Evolutionary conservation across 2,888 invertebrate genomes (phyloP).

Genomic region (Cecidostiba fungosa): DNA sequence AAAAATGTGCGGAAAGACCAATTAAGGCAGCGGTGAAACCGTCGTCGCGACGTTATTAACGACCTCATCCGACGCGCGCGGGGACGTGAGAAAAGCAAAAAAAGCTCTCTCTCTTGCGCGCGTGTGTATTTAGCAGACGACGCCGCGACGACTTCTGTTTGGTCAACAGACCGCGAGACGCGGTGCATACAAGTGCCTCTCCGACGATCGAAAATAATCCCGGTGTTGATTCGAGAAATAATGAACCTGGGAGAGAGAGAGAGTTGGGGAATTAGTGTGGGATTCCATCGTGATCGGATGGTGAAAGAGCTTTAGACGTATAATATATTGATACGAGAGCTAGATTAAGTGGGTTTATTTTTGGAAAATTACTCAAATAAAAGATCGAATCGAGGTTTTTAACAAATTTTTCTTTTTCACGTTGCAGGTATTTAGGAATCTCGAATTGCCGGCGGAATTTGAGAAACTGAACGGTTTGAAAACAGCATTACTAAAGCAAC

Average conservation of each 20-base stretch:
- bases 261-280: neutral
- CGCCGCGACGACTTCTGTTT: neutral
- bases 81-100: slow-evolving; percentile 6
- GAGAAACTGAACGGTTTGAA: slow-evolving; percentile 82
- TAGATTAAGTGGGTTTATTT: slow-evolving; percentile 1
- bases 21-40: slow-evolving; percentile 25
- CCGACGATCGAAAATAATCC: slow-evolving; percentile 48
- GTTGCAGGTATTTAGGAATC: slow-evolving; percentile 87
- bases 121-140: neutral
- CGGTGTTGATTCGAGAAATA: slow-evolving; percentile 40
- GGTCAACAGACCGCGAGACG: slow-evolving; percentile 39
- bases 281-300: neutral
- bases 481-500: slow-evolving; percentile 81
- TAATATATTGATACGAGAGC: too few relatives aligned
- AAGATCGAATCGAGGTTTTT: too few relatives aligned
- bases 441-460: slow-evolving; percentile 90
- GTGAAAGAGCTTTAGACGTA: neutral
- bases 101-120: neutral
- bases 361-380: too few relatives aligned
- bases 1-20: slow-evolving; percentile 19
- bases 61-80: slow-evolving; percentile 27
- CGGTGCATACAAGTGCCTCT: slow-evolving; percentile 9
- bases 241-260: neutral
- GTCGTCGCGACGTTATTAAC: slow-evolving; percentile 45
- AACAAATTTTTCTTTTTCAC: neutral